A percentile compares a stretch with the other conserved stretches of the same genome.
Evolutionary conservation across 1,140 invertebrate species (phyloP).

Genomic region (Ooceraea biroi): DNA sequence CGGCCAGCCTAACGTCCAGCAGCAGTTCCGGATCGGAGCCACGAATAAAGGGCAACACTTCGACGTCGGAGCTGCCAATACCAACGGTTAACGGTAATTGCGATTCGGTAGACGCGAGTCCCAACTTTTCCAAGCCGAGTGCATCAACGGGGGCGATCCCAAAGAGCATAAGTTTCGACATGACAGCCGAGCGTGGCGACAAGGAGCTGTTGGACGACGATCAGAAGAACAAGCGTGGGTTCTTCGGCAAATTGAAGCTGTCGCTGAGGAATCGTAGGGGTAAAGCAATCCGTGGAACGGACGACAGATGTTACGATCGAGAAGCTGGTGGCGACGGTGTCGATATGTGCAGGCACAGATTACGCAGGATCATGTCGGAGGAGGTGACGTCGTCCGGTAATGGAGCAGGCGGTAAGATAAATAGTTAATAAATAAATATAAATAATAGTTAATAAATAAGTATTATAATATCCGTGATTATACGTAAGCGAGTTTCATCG

Average conservation of each 20-base stretch:
- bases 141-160: constrained; percentile 94
- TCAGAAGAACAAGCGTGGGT: constrained; percentile 88
- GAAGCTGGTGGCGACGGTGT: constrained; percentile 82
- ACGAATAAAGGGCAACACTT: constrained; percentile 74
- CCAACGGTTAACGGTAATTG: constrained; percentile 76
- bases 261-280: constrained; percentile 89
- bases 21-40: constrained; percentile 84
- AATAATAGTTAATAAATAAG: constrained; percentile 22
- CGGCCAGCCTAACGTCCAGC: constrained; percentile 86
- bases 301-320: constrained; percentile 85
- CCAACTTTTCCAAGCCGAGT: constrained; percentile 84
- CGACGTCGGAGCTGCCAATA: constrained; percentile 65
- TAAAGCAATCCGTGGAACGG: constrained; percentile 85
- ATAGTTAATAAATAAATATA: constrained; percentile 26
- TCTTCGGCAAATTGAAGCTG: constrained; percentile 90
- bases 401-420: constrained; percentile 76
- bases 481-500: background rate
- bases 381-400: constrained; percentile 81
- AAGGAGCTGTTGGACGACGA: constrained; percentile 88
- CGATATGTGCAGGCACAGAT: constrained; percentile 80
- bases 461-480: background rate
- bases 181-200: constrained; percentile 94
- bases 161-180: constrained; percentile 97
- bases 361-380: constrained; percentile 87
- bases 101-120: constrained; percentile 70